Conservation (phyloP, 2,113 vertebrate genomes). For the Brachypodius melanocephalos region DNA sequence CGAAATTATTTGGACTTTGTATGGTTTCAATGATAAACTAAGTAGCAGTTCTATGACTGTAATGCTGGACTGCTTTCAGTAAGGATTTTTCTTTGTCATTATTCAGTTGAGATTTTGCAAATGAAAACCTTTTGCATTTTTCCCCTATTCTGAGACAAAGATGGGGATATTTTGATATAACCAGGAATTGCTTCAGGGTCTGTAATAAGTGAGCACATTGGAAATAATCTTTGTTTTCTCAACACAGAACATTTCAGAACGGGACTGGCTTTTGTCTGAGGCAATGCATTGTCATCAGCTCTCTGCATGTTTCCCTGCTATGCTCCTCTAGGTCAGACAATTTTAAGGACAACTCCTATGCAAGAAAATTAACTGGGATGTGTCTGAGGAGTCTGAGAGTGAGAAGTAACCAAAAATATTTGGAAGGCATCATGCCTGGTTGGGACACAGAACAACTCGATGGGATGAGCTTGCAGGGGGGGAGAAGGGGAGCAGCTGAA, state of each 20-base stretch:
- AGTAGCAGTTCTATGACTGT: background rate
- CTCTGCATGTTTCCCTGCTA: accelerated
- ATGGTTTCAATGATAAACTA: too few species aligned
- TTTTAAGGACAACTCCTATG: background rate
- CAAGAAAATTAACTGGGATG: background rate
- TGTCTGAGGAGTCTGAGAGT: background rate
- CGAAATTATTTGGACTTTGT: too few species aligned
- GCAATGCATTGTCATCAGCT: background rate
- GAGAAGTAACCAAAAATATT: background rate
- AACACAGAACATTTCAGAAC: background rate
- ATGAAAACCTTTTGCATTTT: background rate
- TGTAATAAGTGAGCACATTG: background rate
- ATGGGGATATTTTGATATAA: background rate
- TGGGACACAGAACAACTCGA: background rate
- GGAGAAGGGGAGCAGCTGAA: background rate
- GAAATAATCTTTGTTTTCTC: background rate
- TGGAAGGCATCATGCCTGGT: background rate
- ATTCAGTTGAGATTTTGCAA: background rate
- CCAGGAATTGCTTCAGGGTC: background rate
- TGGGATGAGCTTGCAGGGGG: background rate
- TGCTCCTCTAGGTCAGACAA: background rate
- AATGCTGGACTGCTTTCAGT: background rate
- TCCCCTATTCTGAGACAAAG: background rate
- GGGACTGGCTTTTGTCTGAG: background rate
- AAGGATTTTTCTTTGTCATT: background rate